Percentiles rank a stretch among this genome's conserved stretches.
Conservation (phyloP, 2,888 invertebrate genomes). For the Leucophenga montana region DNA sequence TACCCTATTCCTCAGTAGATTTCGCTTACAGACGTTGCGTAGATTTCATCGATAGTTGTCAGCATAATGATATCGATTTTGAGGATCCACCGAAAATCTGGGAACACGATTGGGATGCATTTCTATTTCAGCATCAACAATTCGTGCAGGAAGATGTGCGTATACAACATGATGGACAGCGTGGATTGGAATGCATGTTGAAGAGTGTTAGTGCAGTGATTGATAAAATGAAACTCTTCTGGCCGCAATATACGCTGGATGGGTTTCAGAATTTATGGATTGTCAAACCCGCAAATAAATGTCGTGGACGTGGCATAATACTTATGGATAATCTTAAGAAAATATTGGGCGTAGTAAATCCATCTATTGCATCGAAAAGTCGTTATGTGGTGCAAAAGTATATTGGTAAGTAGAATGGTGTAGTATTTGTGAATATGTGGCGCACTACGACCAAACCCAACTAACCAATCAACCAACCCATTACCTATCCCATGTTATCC, state of each 20-base stretch:
- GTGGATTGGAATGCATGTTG: slow-evolving; percentile 60
- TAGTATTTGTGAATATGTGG: background rate
- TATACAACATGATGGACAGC: slow-evolving; percentile 71
- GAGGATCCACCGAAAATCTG: slow-evolving; percentile 77
- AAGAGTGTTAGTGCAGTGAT: slow-evolving; percentile 77
- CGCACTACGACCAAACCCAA: slow-evolving; percentile 7
- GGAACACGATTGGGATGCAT: slow-evolving; percentile 93
- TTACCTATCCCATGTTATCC: slow-evolving; percentile 4
- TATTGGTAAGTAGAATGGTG: slow-evolving; percentile 79
- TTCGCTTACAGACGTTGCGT: slow-evolving; percentile 86
- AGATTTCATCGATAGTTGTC: slow-evolving; percentile 82
- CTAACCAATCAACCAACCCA: background rate
- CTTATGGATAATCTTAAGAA: slow-evolving; percentile 90
- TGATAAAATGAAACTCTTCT: slow-evolving; percentile 79
- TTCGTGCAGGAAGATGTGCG: slow-evolving; percentile 79
- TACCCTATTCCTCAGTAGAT: slow-evolving; percentile 84
- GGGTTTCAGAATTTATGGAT: slow-evolving; percentile 94
- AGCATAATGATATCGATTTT: slow-evolving; percentile 82
- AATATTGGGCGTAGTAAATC: slow-evolving; percentile 83
- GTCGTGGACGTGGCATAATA: slow-evolving; percentile 91
- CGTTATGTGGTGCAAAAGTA: slow-evolving; percentile 96
- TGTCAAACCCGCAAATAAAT: slow-evolving; percentile 94
- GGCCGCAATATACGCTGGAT: slow-evolving; percentile 89
- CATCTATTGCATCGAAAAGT: slow-evolving; percentile 79
- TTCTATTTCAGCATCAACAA: slow-evolving; percentile 82